Evolutionary conservation across 1,140 invertebrate genomes (phyloP).

Genomic region (Cherax destructor): DNA sequence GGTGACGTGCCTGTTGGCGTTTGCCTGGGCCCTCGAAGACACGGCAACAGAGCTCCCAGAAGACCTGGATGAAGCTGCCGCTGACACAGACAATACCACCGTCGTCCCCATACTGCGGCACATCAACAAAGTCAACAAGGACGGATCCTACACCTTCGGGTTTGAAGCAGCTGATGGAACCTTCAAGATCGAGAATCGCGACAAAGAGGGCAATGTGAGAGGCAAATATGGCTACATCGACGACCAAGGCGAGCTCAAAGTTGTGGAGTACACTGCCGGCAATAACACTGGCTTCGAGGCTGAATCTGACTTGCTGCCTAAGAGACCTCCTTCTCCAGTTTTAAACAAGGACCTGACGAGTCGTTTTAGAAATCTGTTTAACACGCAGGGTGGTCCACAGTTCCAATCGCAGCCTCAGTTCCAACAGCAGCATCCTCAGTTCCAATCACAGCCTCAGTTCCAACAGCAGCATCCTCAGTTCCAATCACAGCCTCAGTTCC

Average conservation of each 20-base stretch:
- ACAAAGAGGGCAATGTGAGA: conserved; percentile 87
- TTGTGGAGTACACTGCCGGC: conserved; percentile 84
- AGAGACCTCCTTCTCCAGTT: conserved; percentile 32
- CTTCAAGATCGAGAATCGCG: conserved; percentile 88
- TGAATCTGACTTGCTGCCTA: conserved; percentile 36
- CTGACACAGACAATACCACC: conserved; percentile 70
- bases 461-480: background rate
- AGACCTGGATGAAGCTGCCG: background rate
- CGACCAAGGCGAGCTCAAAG: conserved; percentile 86
- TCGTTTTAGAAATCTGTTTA: background rate
- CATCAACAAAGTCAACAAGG: conserved; percentile 87
- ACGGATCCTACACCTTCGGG: conserved; percentile 89
- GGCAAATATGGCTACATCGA: conserved; percentile 92
- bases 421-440: background rate
- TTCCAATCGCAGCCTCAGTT: too few relatives aligned
- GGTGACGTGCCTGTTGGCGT: conserved; percentile 28
- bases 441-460: background rate
- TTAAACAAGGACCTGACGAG: conserved; percentile 32
- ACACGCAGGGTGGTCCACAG: background rate
- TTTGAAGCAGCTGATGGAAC: conserved; percentile 90
- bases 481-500: background rate
- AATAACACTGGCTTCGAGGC: conserved; percentile 73
- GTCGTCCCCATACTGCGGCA: conserved; percentile 83
- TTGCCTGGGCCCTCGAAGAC: conserved; percentile 31
- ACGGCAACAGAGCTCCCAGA: background rate